phyloP scores from a whole-genome alignment of 2,888 invertebrate species.

The Taphrorychus bicolor region DNA sequence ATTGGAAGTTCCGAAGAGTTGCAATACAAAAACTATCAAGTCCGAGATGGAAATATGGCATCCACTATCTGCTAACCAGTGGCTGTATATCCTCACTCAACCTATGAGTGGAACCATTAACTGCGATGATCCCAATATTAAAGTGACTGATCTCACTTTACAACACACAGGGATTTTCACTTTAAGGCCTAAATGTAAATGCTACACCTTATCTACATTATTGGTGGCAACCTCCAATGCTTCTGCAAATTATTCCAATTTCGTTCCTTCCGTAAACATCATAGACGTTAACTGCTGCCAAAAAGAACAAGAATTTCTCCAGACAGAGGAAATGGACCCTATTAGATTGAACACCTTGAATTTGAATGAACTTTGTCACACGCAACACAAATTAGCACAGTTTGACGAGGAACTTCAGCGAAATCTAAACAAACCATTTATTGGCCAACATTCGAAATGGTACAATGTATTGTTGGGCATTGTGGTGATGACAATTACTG shows the following conservation, averaged over 20 bases:
- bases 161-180: no score
- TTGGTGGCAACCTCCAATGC: no score
- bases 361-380: constrained; percentile 29
- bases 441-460: no score
- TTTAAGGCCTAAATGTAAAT: no score
- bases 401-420: no score
- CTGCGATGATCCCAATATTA: background rate
- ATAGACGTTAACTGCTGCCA: constrained; percentile 12
- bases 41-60: constrained; percentile 14
- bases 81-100: background rate
- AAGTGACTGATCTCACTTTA: constrained; percentile 3
- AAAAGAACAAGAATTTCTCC: constrained; percentile 13
- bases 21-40: background rate
- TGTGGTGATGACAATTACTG: no score
- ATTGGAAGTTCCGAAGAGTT: background rate
- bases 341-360: constrained; percentile 28
- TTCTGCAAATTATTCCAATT: no score
- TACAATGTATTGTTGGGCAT: no score
- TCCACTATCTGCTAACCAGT: constrained; percentile 2
- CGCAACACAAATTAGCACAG: constrained; percentile 30
- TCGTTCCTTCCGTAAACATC: no score
- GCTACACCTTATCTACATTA: no score
- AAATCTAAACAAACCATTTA: no score
- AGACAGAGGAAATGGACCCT: constrained; percentile 17
- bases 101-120: background rate